Base-by-base conservation (phyloP, 2,797 vertebrate species). In the Chiroxiphia lanceolata region DNA sequence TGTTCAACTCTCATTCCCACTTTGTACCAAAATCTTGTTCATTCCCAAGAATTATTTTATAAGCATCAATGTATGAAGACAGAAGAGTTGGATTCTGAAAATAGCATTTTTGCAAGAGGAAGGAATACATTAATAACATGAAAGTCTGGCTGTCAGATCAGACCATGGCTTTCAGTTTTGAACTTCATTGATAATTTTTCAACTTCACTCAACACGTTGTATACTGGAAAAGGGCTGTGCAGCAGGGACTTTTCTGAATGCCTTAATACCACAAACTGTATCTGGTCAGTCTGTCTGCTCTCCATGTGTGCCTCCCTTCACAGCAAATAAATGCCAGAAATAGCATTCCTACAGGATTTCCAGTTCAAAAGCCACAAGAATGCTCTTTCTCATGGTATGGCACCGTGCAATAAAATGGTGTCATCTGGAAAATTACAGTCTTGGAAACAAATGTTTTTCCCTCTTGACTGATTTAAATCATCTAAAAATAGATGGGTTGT, bases 351-450 rank as follows among this genome's bases (percentile, higher is more conserved):
- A 95, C 97, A 97, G 97, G 97, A 97, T 97, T 97, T 97, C 95
- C 95, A 97, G 96, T 94, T 87, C 96, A 95, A 94, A 98, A 97
- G 95, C 97, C 98, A 96, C 98, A 98, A 97, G 97, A 98, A 98
- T 97, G 95, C 83, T 96, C 95, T 95, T 96, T 96, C 97, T 97
- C 96, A 97, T 97, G 96, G 96, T 97, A 97, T 97, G 97, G 97
- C 97, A 97, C 90, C 10, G 8, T 94, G 95, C 96, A 97, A 95
- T 96, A 96, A 97, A 93, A 97, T 97, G 95, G 97, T 97, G 78
- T 98, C 97, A 98, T 98, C 96, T 97, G 98, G 98, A 98, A 98
- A 98, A 98, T 97, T 97, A 87, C 78, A 93, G 95, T 94, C 97
- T 97, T 97, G 96, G 96, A 98, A 96, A 97, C 85, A 95, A 97